Conservation (phyloP, 2,888 invertebrate species). For the Metopia argyrocephala region DNA sequence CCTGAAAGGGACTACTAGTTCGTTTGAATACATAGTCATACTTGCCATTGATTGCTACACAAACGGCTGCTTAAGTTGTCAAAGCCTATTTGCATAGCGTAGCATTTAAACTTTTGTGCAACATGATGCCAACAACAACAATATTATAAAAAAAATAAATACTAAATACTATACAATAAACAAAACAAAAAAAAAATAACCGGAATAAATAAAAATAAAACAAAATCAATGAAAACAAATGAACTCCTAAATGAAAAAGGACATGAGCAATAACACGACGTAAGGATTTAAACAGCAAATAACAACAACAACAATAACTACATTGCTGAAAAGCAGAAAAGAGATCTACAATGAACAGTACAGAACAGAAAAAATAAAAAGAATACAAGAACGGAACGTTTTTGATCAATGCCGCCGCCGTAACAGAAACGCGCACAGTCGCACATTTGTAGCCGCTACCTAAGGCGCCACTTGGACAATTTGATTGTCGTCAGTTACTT, state of each 20-base stretch:
- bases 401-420: conserved; percentile 63
- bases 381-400: conserved; percentile 37
- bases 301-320: conserved; percentile 38
- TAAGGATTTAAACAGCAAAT: conserved; percentile 63
- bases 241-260: conserved; percentile 66
- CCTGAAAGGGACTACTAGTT: too few species aligned
- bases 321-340: neutral
- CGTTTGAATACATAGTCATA: too few species aligned
- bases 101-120: conserved; percentile 39
- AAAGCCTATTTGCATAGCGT: conserved; percentile 29
- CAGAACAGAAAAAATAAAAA: too few species aligned
- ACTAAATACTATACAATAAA: neutral
- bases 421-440: conserved; percentile 62
- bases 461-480: conserved; percentile 63
- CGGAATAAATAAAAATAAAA: conserved; percentile 54
- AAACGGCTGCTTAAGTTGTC: conserved; percentile 22
- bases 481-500: conserved; percentile 64
- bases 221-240: conserved; percentile 63
- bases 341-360: conserved; percentile 14
- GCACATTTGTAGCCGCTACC: conserved; percentile 64
- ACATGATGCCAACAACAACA: conserved; percentile 37
- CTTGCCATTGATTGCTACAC: neutral
- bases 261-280: conserved; percentile 68
- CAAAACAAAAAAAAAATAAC: conserved; percentile 11
- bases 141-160: neutral